Base-by-base conservation (phyloP, 1,140 invertebrate species). In the Drosophila littoralis region DNA sequence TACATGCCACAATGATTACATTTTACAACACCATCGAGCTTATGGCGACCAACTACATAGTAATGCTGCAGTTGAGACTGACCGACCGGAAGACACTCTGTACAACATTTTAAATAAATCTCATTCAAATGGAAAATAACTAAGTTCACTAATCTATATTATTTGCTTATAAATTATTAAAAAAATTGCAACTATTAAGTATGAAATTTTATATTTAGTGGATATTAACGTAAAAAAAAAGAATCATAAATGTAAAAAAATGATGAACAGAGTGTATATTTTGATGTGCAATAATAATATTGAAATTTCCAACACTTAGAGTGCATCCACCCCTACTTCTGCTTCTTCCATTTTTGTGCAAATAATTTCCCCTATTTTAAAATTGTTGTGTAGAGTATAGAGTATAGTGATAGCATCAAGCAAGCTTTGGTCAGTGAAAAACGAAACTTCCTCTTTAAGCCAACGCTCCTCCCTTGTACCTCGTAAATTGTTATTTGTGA, bases 1-100 rank as follows among this genome's bases (percentile, higher is more conserved):
- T 88, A 88, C 77, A 88, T 72, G 84, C 84, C 84, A 89, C 80
- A 88, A 89, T 84, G 80, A 88, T 88, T 88, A 89, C 73, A 89
- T 88, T 83, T 89, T 89, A 83, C 79, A 83, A 73, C 61, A 70
- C 76, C 76, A 88, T 79, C 45, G 71, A 88, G 83, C 61, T 50
- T 72, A 57, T 76, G 17, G 40, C 3, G 35, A 13, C 40, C 33
- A 38, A 42, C 42, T 6, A 46, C 17, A 13, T 12, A 15, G 12
- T 9, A 4, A 3, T 48, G 43, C 8, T 17, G 28, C 5, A 45
- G 6, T 13, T 9, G 10, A 36, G n/a, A 17, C 6, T 40, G 15
- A 10, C 7, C 28, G 43, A 57, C 43, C 28, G 6, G 13, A 6
- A 28, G 3, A 57, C 33, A 68, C 43, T 13, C 45, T 35, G 7